These are phyloP conservation scores for Acrobasis repandana DNA, from an alignment of 2,888 invertebrate species.

Conservation along the genomic window DNA sequence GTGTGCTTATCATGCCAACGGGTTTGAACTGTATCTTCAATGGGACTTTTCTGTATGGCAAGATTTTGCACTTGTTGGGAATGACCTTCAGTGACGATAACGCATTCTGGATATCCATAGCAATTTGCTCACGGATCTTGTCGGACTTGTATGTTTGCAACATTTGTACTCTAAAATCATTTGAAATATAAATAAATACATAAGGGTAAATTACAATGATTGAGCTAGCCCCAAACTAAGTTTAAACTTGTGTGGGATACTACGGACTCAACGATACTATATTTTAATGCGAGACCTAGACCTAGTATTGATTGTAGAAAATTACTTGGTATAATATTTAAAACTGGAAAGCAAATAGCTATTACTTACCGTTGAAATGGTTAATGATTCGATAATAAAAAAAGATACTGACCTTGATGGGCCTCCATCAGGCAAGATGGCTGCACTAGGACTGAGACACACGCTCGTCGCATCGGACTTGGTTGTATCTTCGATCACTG, in stretches of 20 bases:
- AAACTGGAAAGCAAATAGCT: too few relatives aligned
- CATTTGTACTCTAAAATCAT: slow-evolving; percentile 57
- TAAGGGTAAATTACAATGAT: too few relatives aligned
- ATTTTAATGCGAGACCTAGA: too few relatives aligned
- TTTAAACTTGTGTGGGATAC: too few relatives aligned
- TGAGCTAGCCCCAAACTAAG: too few relatives aligned
- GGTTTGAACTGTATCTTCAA: slow-evolving; percentile 75
- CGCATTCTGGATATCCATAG: slow-evolving; percentile 65
- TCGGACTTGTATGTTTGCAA: slow-evolving; percentile 61
- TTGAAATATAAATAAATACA: too few relatives aligned
- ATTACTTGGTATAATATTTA: too few relatives aligned
- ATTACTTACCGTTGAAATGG: too few relatives aligned
- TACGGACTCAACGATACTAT: too few relatives aligned
- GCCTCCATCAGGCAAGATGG: slow-evolving; percentile 39
- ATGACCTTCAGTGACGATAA: slow-evolving; percentile 67
- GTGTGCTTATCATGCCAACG: slow-evolving; percentile 64
- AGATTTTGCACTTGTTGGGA: slow-evolving; percentile 61
- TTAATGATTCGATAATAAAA: too few relatives aligned
- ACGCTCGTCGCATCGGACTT: slow-evolving; percentile 66
- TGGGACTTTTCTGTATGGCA: slow-evolving; percentile 62
- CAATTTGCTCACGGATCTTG: slow-evolving; percentile 60
- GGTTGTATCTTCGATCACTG: slow-evolving; percentile 54
- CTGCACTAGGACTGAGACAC: slow-evolving; percentile 54
- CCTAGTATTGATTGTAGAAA: too few relatives aligned
- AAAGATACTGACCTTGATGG: slow-evolving; percentile 52